These are phyloP conservation scores for Nasonia longicornis DNA, from an alignment of 1,140 invertebrate species.

Conservation along the genomic window DNA sequence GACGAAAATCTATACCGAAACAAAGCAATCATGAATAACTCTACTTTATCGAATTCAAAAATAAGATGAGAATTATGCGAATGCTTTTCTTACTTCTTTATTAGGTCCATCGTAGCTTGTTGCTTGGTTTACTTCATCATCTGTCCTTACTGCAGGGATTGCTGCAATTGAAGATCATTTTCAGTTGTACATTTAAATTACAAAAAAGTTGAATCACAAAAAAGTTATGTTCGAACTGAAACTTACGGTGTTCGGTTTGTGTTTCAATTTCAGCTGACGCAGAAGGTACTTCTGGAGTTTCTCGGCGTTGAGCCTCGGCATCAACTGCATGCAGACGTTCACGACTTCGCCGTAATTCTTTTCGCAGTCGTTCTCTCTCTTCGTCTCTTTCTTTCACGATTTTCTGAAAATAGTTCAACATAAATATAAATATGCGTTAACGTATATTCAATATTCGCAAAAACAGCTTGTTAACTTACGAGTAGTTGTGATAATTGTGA, in stretches of 20 bases:
- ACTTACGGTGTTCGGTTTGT: constrained; percentile 56
- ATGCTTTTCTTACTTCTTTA: constrained; percentile 57
- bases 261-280: constrained; percentile 53
- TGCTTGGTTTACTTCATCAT: constrained; percentile 52
- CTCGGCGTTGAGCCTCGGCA: constrained; percentile 62
- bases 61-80: constrained; percentile 23
- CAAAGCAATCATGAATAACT: constrained; percentile 32
- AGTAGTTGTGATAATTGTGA: constrained; percentile 70
- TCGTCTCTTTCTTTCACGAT: constrained; percentile 81
- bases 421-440: neutral
- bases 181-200: too few species aligned
- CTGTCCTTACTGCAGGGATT: constrained; percentile 44
- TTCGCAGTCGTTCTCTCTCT: constrained; percentile 79
- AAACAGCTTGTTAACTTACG: constrained; percentile 57
- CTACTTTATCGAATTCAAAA: constrained; percentile 8
- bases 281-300: constrained; percentile 52
- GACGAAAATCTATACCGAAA: constrained; percentile 49
- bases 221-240: neutral
- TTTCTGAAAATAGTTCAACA: constrained; percentile 68
- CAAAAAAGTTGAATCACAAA: too few species aligned
- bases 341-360: constrained; percentile 77
- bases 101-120: constrained; percentile 53
- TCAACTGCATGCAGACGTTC: constrained; percentile 79
- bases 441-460: neutral
- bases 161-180: neutral